phyloP scores from a whole-genome alignment of 2,113 vertebrate genomes.

The Malurus cyaneus region DNA sequence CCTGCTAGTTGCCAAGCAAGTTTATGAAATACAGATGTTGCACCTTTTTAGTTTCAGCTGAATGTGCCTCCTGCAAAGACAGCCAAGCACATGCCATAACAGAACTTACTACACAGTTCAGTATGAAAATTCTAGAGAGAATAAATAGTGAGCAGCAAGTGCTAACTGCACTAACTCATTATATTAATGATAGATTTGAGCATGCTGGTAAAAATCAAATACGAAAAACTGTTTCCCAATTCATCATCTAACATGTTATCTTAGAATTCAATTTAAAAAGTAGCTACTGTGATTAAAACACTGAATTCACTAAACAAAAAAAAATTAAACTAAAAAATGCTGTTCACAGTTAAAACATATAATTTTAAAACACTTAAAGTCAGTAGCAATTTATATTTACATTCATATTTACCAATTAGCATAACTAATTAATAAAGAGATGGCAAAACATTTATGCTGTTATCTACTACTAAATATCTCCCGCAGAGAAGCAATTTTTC shows the following conservation, averaged over 20 bases:
- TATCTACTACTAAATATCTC: background rate
- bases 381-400: background rate
- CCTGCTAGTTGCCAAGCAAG: background rate
- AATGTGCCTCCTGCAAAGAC: background rate
- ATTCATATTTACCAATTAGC: background rate
- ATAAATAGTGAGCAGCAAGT: background rate
- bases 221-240: background rate
- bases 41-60: background rate
- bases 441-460: background rate
- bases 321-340: background rate
- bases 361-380: background rate
- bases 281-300: background rate
- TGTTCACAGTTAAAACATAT: background rate
- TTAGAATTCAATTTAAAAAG: background rate
- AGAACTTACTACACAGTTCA: background rate
- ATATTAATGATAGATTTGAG: background rate
- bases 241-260: background rate
- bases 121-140: background rate
- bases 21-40: background rate
- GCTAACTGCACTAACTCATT: background rate
- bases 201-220: background rate
- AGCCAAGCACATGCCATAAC: background rate
- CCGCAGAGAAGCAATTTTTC: background rate
- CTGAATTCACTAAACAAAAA: background rate
- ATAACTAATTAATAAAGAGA: background rate